Base-by-base conservation (phyloP, 1,140 invertebrate species). In the Lycorma delicatula region DNA sequence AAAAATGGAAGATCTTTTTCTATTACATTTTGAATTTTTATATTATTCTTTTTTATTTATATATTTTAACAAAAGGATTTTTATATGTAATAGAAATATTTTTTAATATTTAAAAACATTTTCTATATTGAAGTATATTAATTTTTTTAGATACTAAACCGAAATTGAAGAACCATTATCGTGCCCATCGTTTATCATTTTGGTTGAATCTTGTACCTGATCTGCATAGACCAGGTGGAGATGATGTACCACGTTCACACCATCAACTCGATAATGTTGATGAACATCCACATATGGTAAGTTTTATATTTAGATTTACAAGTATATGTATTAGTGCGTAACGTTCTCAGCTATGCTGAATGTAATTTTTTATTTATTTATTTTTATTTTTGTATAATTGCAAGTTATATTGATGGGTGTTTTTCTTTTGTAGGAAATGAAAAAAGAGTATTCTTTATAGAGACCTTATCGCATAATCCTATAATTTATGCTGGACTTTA, bases 141-240 rank as follows among this genome's bases (percentile, higher is more conserved):
- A 3, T 53, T 53, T n/a, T 74, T 74, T 18, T 72, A 89, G 91
- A 93, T 68, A 84, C 84, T 22, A 92, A 93, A 72, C 85, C 89
- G 0, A 91, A 92, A 69, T 70, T 93, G 26, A 89, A 94, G 68
- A 93, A 93, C 67, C 94, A 97, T 74, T 98, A 97, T 74, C 81
- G 94, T 61, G 92, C 93, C 5, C 91, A 77, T 70, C 84, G 91
- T 51, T 76, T 97, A n/a, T 96, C 93, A 1, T 94, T 98, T 71
- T 98, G 96, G 96, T 71, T 94, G 27, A 91, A 95, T 66, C 77
- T 98, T 18, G 90, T 98, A 36, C 95, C 95, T 3, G 92, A 95
- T 70, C 79, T 98, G n/a, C 93, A 98, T 67, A 83, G 86, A 66
- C 89, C 89, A 1, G 89, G 89, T 1, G 81, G 86, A 13, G 87